These are phyloP conservation scores for Paracanthobrama guichenoti DNA, from an alignment of 2,113 vertebrate species.

Conservation along the genomic window DNA sequence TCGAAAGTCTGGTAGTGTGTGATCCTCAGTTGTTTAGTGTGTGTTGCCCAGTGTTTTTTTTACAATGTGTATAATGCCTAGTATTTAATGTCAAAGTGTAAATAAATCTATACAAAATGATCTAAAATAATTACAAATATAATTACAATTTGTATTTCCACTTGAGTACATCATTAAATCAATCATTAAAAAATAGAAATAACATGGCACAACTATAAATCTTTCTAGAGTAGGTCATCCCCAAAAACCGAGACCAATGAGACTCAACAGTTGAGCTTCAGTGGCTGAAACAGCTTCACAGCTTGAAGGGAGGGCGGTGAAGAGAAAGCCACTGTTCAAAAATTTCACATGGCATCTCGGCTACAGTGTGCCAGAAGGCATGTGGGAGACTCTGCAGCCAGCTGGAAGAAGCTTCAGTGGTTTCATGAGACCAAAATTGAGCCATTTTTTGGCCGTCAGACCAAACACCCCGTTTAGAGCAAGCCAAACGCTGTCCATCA, in stretches of 20 bases:
- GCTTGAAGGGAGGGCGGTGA: background rate
- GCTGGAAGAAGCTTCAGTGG: slow-evolving; percentile 8
- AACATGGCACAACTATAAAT: background rate
- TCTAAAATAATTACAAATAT: background rate
- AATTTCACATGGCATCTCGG: slow-evolving; percentile 15
- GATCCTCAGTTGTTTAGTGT: background rate
- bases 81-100: background rate
- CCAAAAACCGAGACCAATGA: background rate
- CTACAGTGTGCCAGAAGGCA: slow-evolving; percentile 9
- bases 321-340: slow-evolving; percentile 15
- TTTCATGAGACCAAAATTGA: slow-evolving; percentile 15
- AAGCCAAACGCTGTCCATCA: background rate
- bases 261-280: background rate
- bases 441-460: slow-evolving; percentile 9
- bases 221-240: background rate
- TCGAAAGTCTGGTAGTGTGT: background rate
- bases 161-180: background rate
- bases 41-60: background rate
- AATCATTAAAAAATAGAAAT: background rate
- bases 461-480: background rate
- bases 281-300: background rate
- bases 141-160: background rate
- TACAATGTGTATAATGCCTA: background rate
- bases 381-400: slow-evolving; percentile 6
- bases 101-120: background rate